Evolutionary conservation across 2,113 vertebrate species (phyloP).

Genomic region (Cairina moschata): DNA sequence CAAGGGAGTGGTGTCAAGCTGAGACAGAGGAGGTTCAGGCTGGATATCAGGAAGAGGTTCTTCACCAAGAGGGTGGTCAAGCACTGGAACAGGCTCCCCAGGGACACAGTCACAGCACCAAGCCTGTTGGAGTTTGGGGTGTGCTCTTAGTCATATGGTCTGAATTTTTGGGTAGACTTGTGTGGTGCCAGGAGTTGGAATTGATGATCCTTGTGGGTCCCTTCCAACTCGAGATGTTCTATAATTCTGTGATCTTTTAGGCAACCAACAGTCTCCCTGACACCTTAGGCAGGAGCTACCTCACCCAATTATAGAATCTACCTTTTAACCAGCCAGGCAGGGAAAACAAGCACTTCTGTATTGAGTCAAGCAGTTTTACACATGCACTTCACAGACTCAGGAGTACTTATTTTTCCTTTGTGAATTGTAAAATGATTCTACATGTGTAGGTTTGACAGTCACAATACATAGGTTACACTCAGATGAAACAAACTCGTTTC

Average conservation of each 20-base stretch:
- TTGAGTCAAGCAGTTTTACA: background rate
- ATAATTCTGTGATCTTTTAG: background rate
- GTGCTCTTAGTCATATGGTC: no score
- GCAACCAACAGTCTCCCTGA: background rate
- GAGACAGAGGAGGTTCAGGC: no score
- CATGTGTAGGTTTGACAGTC: accelerated
- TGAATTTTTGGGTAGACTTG: no score
- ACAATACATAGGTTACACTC: background rate
- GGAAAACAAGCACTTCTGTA: background rate
- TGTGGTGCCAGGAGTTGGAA: no score
- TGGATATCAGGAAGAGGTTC: no score
- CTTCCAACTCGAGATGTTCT: no score
- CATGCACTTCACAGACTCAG: background rate
- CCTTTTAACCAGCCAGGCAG: background rate
- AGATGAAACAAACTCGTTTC: background rate
- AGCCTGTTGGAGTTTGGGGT: no score
- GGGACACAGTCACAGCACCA: no score
- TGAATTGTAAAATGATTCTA: background rate
- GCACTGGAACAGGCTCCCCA: no score
- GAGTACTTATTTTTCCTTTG: background rate
- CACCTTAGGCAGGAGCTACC: background rate
- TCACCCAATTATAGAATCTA: background rate
- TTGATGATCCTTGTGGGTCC: no score
- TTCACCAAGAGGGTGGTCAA: no score
- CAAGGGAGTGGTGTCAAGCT: no score